A percentile compares a stretch with the other conserved stretches of the same genome.
Conservation (phyloP, 2,113 vertebrate species). For the Psammodynastes pulverulentus region DNA sequence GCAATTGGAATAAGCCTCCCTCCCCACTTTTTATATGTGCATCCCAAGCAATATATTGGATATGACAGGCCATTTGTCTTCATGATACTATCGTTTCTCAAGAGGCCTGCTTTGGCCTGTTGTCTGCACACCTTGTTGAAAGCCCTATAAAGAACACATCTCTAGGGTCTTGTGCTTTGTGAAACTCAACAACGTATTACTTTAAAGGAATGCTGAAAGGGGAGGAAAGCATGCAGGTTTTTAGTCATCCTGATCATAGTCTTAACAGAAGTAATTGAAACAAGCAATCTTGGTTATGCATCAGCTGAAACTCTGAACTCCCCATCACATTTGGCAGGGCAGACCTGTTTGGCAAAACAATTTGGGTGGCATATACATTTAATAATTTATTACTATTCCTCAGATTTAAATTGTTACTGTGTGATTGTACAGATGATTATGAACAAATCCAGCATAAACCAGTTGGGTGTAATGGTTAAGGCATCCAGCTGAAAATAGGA, state of each 20-base stretch:
- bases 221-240: not conserved
- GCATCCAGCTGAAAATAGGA: not conserved
- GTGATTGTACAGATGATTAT: not conserved
- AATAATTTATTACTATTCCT: not conserved
- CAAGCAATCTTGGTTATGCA: not conserved
- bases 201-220: not conserved
- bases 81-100: constrained; percentile 5
- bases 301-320: not conserved
- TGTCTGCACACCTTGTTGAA: not conserved
- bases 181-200: not conserved
- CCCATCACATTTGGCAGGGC: not conserved
- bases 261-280: not conserved
- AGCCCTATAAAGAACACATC: not conserved
- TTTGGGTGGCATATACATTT: not conserved
- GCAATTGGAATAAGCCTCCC: not conserved
- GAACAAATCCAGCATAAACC: not conserved
- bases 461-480: not conserved
- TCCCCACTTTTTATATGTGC: not conserved
- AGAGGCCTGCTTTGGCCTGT: not conserved
- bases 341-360: not conserved
- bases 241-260: not conserved
- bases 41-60: not conserved
- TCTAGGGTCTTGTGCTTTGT: not conserved
- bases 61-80: constrained; percentile 18
- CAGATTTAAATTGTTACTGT: not conserved